These are phyloP conservation scores for Aphelenchoides bicaudatus DNA, from an alignment of 2,888 invertebrate genomes.

Conservation along the genomic window DNA sequence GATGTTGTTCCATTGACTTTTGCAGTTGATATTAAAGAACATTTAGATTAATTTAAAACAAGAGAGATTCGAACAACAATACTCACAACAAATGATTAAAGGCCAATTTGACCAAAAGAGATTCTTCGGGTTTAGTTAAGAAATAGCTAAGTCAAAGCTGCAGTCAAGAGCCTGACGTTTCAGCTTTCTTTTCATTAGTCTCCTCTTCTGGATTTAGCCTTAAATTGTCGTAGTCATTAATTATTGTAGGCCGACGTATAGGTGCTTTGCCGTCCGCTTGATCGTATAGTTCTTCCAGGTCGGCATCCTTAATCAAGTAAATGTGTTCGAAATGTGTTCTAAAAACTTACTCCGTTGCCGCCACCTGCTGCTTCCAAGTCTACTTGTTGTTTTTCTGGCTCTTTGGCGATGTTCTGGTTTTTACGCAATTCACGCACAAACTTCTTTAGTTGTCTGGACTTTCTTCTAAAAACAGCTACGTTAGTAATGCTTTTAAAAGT, in stretches of 20 bases:
- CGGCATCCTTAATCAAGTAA: neutral
- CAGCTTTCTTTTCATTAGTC: too few relatives aligned
- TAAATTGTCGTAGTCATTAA: slow-evolving; percentile 6
- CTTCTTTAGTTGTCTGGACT: slow-evolving; percentile 1
- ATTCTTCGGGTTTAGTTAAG: too few relatives aligned
- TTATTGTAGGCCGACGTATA: slow-evolving; percentile 3
- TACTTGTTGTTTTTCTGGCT: neutral
- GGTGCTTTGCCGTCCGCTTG: slow-evolving; percentile 5
- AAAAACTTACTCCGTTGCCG: neutral
- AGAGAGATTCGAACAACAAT: too few relatives aligned
- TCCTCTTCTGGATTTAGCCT: too few relatives aligned
- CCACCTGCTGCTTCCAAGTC: neutral
- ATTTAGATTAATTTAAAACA: too few relatives aligned
- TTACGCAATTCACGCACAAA: neutral
- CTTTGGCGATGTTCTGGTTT: neutral
- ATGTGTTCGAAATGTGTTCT: neutral
- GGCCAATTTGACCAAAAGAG: too few relatives aligned
- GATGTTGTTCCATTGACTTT: too few relatives aligned
- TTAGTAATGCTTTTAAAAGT: neutral
- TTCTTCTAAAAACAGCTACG: neutral
- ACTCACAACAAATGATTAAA: too few relatives aligned
- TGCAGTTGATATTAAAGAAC: too few relatives aligned
- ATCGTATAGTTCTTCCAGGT: slow-evolving; percentile 10
- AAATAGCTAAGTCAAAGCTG: too few relatives aligned
- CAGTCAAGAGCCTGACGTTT: too few relatives aligned